Conservation (phyloP, 1,140 invertebrate species). For the Apolygus lucorum region DNA sequence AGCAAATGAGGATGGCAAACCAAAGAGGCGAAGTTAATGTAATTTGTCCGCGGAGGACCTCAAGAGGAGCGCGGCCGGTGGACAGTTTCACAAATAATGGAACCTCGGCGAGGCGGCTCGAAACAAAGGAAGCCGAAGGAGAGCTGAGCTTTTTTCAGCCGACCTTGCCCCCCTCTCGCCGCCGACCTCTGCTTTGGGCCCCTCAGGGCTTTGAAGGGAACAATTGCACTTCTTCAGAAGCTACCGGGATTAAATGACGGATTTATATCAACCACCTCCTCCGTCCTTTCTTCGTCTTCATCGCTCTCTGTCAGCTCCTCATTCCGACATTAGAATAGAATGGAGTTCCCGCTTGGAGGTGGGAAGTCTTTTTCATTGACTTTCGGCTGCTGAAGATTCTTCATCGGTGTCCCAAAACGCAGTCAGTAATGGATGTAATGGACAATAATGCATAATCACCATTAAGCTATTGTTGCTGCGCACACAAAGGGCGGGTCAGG, state of each 20-base stretch:
- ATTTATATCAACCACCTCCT: neutral
- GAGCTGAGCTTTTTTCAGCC: neutral
- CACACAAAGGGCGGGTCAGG: no score
- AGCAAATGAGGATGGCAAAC: no score
- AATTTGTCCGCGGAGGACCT: neutral
- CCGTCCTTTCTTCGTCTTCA: no score
- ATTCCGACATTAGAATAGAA: neutral
- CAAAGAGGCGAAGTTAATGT: neutral
- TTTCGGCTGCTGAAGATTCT: no score
- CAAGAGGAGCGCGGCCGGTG: neutral
- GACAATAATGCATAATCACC: no score
- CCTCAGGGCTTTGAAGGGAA: neutral
- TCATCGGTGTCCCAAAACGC: no score
- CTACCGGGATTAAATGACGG: neutral
- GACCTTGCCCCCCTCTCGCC: neutral
- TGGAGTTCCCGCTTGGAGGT: no score
- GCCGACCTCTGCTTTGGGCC: no score
- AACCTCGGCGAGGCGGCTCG: neutral
- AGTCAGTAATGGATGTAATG: no score
- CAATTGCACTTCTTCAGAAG: neutral
- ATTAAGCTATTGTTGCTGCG: no score
- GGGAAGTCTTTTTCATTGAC: no score
- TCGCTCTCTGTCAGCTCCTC: neutral
- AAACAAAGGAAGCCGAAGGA: neutral
- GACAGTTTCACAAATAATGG: neutral